A percentile compares a stretch with the other conserved stretches of the same genome.
Conservation (phyloP, 2,888 invertebrate species). For the Caenorhabditis sp. region DNA sequence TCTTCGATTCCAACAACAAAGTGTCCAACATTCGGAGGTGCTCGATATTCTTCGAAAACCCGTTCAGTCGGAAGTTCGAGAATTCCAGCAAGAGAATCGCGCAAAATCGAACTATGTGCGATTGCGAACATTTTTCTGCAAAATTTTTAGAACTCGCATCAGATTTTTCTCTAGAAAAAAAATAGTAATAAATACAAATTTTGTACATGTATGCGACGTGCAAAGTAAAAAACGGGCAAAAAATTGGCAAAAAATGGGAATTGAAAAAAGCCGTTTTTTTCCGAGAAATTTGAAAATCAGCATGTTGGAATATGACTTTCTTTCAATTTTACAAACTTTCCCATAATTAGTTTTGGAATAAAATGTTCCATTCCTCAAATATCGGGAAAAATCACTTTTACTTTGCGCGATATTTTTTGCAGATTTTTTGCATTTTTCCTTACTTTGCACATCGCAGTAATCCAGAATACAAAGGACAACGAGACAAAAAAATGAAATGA, state of each 20-base stretch:
- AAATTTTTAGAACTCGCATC: neutral
- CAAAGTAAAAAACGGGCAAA: neutral
- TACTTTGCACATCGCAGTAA: too few relatives aligned
- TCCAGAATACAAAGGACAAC: neutral
- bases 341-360: too few relatives aligned
- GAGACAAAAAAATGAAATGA: neutral
- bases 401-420: too few relatives aligned
- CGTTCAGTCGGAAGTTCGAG: slow-evolving; percentile 29
- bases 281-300: too few relatives aligned
- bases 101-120: slow-evolving; percentile 35
- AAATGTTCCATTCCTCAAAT: too few relatives aligned
- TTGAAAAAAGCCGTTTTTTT: too few relatives aligned
- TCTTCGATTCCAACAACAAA: slow-evolving; percentile 35
- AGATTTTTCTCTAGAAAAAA: too few relatives aligned
- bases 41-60: slow-evolving; percentile 31
- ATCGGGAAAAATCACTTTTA: too few relatives aligned
- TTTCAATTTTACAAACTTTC: too few relatives aligned
- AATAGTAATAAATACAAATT: neutral
- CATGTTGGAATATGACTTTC: too few relatives aligned
- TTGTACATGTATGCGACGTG: neutral
- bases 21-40: slow-evolving; percentile 30
- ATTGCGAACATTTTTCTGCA: slow-evolving; percentile 28
- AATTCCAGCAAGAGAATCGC: slow-evolving; percentile 36
- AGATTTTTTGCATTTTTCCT: too few relatives aligned
- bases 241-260: too few relatives aligned